Base-by-base conservation (phyloP, 2,888 invertebrate species). In the Rotaria macrura region DNA sequence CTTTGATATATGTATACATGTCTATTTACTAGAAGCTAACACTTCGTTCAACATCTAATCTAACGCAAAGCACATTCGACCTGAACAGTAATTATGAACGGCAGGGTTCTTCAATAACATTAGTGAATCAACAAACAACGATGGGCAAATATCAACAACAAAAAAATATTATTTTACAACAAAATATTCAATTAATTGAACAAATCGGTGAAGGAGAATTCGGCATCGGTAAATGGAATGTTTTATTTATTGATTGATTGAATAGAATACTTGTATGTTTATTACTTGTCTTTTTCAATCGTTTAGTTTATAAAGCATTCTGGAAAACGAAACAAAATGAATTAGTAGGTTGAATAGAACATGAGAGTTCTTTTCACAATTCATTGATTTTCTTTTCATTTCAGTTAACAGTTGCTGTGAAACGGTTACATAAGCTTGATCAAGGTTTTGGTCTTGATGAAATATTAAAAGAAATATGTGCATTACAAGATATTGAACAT, bases 161-260 rank as follows among this genome's bases (percentile, higher is more conserved):
- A 34, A 79, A 79, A 79, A 79, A 43, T 40, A 79, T 79, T 25
- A 79, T 79, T 12, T 79, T 43, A 43, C 79, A 40, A 79, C 40
- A 79, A n/a, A 40, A 79, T 43, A 79, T 79, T 25, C 79, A 79
- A 79, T 43, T 79, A n/a, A 79, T 79, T 43, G 79, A 79, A 79
- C 43, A 79, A 79, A 79, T 79, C n/a, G 79, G 79, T 43, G 79
- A 79, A 79, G 79, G 79, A 43, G 79, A 79, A 79, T 79, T 79
- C 3, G 79, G 79, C 14, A 79, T n/a, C 23, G 65, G 65, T 65
- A 65, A 65, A 5, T 52, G 3, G 7, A 52, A 49, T 49, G 10
- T 47, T 47, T 47, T 47, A 47, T 47, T 47, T 43, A 43, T n/a
- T n/a, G n/a, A n/a, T n/a, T n/a, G n/a, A 43, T 43, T 43, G 43